These are phyloP conservation scores for Pycnomerus fuliginosus DNA, from an alignment of 2,888 invertebrate genomes.

Conservation along the genomic window DNA sequence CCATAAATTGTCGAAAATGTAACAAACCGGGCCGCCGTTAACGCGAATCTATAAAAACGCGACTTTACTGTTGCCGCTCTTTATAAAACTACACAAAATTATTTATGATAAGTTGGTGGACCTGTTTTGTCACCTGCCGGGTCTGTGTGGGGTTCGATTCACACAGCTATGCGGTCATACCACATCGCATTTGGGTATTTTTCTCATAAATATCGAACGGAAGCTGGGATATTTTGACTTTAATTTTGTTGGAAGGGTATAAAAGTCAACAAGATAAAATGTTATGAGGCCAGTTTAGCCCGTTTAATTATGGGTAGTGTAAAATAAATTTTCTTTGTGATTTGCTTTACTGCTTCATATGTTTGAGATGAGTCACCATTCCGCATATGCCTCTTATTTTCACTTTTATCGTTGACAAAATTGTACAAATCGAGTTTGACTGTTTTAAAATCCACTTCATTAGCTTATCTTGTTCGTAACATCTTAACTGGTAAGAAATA, in stretches of 20 bases:
- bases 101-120: conserved; percentile 41
- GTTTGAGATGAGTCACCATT: no score
- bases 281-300: conserved; percentile 34
- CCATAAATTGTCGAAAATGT: conserved; percentile 11
- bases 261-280: conserved; percentile 44
- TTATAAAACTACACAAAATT: conserved; percentile 28
- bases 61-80: conserved; percentile 30
- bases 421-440: no score
- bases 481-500: no score
- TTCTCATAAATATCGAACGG: conserved; percentile 44
- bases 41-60: conserved; percentile 28
- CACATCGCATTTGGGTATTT: conserved; percentile 44
- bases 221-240: conserved; percentile 40
- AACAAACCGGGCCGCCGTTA: conserved; percentile 4
- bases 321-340: conserved; percentile 26
- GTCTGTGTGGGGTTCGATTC: conserved; percentile 37
- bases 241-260: conserved; percentile 41
- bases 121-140: conserved; percentile 42
- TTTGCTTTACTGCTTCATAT: conserved; percentile 20
- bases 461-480: no score
- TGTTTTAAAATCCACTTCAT: no score
- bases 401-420: no score
- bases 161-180: conserved; percentile 32
- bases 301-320: conserved; percentile 31
- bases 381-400: no score